These are phyloP conservation scores for Chloroceryle aenea DNA, from an alignment of 2,113 vertebrate species.

Conservation along the genomic window DNA sequence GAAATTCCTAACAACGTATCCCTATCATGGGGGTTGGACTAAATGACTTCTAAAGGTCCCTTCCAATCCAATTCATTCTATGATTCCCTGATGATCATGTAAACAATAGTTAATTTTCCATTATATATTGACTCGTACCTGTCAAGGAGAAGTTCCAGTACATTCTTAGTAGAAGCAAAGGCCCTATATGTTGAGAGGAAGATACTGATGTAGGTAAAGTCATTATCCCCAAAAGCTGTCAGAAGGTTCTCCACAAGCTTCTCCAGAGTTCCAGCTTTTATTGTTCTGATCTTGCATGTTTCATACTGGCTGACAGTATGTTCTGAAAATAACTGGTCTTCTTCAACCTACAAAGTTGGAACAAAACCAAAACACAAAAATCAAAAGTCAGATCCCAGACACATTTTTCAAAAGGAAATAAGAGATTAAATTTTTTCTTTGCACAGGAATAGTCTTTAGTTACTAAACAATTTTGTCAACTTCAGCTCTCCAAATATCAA, in stretches of 20 bases:
- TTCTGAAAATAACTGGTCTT: conserved; percentile 89
- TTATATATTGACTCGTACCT: conserved; percentile 69
- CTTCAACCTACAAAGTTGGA: conserved; percentile 79
- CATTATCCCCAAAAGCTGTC: conserved; percentile 92
- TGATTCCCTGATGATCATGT: neutral
- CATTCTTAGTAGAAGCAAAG: conserved; percentile 86
- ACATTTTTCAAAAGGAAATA: neutral
- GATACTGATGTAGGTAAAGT: conserved; percentile 95
- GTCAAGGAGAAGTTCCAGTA: conserved; percentile 88
- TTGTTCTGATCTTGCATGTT: conserved; percentile 93
- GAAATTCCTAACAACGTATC: neutral
- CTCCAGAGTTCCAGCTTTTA: conserved; percentile 92
- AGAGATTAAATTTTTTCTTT: neutral
- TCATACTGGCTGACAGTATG: conserved; percentile 93
- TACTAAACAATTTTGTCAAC: neutral
- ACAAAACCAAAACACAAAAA: neutral
- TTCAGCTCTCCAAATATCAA: neutral
- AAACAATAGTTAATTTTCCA: neutral
- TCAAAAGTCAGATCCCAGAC: neutral
- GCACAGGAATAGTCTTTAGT: neutral
- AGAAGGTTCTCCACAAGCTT: conserved; percentile 94
- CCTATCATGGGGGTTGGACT: too few relatives aligned
- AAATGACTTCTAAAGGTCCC: too few relatives aligned
- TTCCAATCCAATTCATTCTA: too few relatives aligned
- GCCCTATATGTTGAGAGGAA: conserved; percentile 93